Percentiles rank a stretch among this genome's conserved stretches.
Evolutionary conservation across 2,797 vertebrate genomes (phyloP).

Genomic region (Cryptoblepharus egeriae): DNA sequence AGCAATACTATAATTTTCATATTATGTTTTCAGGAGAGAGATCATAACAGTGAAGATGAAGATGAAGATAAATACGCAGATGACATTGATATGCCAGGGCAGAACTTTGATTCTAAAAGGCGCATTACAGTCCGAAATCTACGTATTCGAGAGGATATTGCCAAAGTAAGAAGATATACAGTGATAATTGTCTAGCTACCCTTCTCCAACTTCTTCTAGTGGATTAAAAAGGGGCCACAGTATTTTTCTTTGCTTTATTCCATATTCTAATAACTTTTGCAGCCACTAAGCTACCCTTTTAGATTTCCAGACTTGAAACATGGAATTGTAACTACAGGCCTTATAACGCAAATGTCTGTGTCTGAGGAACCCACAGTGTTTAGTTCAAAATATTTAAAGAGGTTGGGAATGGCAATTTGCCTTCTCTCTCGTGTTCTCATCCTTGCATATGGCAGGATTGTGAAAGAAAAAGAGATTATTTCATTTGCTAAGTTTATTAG

Average conservation of each 20-base stretch:
- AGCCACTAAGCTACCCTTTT: neutral
- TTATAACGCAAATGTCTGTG: too few relatives aligned
- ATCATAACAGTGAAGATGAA: slow-evolving; percentile 96
- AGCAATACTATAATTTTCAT: too few relatives aligned
- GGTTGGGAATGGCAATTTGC: neutral
- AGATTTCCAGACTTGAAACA: neutral
- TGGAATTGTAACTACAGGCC: neutral
- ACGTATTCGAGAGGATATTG: slow-evolving; percentile 96
- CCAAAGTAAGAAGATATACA: slow-evolving; percentile 85
- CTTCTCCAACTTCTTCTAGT: neutral
- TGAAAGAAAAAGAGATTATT: neutral
- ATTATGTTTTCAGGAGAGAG: slow-evolving; percentile 83
- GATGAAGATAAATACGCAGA: slow-evolving; percentile 99
- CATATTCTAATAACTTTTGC: neutral
- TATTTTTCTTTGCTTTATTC: neutral
- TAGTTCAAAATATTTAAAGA: neutral
- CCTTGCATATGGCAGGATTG: too few relatives aligned
- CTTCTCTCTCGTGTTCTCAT: neutral
- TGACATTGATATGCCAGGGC: slow-evolving; percentile 99
- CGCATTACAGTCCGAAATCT: slow-evolving; percentile 97
- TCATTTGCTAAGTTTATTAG: neutral
- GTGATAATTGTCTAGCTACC: neutral
- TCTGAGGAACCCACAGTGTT: neutral
- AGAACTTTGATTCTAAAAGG: slow-evolving; percentile 99
- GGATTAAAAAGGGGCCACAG: neutral